These are phyloP conservation scores for Andrena hattorfiana DNA, from an alignment of 2,888 invertebrate species.

Conservation along the genomic window DNA sequence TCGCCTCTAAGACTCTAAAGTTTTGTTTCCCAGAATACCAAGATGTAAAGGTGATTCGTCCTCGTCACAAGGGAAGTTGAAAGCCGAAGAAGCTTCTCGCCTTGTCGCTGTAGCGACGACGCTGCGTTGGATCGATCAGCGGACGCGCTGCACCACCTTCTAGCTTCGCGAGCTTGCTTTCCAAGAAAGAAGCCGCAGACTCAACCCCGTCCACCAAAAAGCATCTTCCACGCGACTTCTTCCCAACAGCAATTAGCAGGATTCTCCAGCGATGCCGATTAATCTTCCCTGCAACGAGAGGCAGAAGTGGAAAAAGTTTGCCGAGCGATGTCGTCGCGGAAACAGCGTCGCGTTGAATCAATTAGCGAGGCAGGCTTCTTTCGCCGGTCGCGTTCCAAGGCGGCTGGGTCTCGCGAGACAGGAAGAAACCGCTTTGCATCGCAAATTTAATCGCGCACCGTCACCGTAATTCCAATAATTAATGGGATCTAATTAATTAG, in stretches of 20 bases:
- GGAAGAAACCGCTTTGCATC: constrained; percentile 8
- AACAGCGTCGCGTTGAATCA: not conserved
- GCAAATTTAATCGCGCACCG: constrained; percentile 34
- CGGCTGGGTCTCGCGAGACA: not conserved
- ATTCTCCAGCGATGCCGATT: constrained; percentile 4
- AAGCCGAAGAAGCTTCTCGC: not conserved
- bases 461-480: constrained; percentile 24
- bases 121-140: constrained; percentile 27
- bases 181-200: not conserved
- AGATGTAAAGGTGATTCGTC: not conserved
- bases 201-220: not conserved
- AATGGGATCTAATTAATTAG: constrained; percentile 22
- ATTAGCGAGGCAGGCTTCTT: constrained; percentile 13
- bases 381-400: not conserved
- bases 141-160: not conserved
- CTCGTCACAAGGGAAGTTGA: not conserved
- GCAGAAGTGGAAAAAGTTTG: not conserved
- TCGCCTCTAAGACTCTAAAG: too few species aligned
- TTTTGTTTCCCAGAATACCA: too few species aligned
- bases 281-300: constrained; percentile 20
- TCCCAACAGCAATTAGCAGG: not conserved
- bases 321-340: not conserved
- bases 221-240: not conserved
- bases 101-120: constrained; percentile 24
- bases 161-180: not conserved